phyloP scores from a whole-genome alignment of 92 coral and sea anemone species.

The Palythoa heliodiscus region DNA sequence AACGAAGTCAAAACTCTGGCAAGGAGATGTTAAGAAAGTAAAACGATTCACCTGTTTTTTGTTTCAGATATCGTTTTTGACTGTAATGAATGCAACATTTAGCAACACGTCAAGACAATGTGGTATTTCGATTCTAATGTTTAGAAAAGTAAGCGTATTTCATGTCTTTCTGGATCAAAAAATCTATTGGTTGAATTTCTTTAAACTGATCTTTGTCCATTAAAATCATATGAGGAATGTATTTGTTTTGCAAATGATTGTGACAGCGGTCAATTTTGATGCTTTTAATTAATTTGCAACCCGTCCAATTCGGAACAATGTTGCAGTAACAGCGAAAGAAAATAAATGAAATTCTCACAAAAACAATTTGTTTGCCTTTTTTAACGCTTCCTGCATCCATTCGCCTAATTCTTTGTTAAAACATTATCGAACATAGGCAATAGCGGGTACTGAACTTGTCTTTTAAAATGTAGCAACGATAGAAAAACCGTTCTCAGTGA shows the following conservation, averaged over 20 bases:
- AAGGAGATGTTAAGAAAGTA: neutral
- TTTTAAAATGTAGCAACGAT: too few species aligned
- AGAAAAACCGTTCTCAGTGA: too few species aligned
- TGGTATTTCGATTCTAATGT: neutral
- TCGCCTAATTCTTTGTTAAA: too few species aligned
- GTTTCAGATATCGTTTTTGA: neutral
- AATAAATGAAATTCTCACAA: neutral
- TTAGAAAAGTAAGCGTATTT: too few species aligned
- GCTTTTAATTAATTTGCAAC: neutral
- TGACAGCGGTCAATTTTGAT: neutral
- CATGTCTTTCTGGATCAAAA: neutral
- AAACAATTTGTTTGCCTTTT: neutral
- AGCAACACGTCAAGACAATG: neutral
- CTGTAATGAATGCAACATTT: neutral
- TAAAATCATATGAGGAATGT: too few species aligned
- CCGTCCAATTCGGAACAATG: too few species aligned
- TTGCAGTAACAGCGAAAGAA: neutral
- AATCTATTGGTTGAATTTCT: too few species aligned
- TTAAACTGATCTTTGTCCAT: too few species aligned
- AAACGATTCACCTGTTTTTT: neutral
- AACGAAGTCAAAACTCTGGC: neutral
- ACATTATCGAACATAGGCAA: too few species aligned
- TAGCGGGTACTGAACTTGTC: too few species aligned
- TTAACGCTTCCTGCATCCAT: too few species aligned
- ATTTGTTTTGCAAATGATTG: neutral